Evolutionary conservation across 2,113 vertebrate genomes (phyloP).

Genomic region (Gallinago media): DNA sequence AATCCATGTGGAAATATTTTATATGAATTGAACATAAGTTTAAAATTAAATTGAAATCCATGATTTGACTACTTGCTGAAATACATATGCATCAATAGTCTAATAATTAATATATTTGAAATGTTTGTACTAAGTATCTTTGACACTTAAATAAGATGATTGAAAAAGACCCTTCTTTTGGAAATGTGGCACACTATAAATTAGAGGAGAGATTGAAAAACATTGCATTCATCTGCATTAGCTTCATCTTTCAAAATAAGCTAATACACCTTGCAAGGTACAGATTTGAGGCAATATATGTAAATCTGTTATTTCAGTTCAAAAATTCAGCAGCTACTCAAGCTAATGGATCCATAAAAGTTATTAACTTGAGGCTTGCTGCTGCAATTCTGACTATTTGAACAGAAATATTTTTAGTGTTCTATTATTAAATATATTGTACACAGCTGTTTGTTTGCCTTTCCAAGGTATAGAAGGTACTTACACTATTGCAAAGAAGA

Average conservation of each 20-base stretch:
- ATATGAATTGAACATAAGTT: not conserved
- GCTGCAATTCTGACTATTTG: not conserved
- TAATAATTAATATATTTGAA: conserved; percentile 8
- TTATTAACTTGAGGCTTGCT: not conserved
- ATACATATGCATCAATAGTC: not conserved
- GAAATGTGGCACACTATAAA: not conserved
- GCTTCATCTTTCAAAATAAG: not conserved
- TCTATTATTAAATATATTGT: not conserved
- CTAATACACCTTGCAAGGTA: not conserved
- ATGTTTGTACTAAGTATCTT: conserved; percentile 15
- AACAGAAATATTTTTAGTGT: not conserved
- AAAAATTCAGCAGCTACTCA: not conserved
- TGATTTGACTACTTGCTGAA: conserved; percentile 29
- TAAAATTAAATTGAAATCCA: conserved; percentile 12
- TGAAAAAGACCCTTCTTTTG: not conserved
- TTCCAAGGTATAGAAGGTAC: not conserved
- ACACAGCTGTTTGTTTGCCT: not conserved
- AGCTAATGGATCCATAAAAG: not conserved
- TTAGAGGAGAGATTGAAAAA: not conserved
- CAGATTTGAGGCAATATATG: not conserved
- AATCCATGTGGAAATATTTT: not conserved
- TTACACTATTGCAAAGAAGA: not conserved
- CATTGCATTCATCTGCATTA: not conserved
- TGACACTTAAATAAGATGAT: not conserved
- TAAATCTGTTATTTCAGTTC: not conserved